A percentile compares a stretch with the other conserved stretches of the same genome.
Evolutionary conservation across 1,140 invertebrate genomes (phyloP).

Genomic region (Platorchestia sp.): DNA sequence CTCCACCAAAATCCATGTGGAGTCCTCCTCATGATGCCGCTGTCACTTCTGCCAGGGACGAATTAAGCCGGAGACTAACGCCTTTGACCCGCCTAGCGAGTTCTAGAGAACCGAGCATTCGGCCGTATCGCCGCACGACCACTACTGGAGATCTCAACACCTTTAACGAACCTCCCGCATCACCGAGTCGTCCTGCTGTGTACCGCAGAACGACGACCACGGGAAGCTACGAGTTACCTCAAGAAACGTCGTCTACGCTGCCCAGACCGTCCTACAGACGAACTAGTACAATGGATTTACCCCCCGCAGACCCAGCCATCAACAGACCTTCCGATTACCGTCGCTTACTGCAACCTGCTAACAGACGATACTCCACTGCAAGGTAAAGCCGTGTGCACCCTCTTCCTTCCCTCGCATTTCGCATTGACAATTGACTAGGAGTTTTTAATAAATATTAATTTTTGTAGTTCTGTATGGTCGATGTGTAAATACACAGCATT

Average conservation of each 20-base stretch:
- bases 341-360: constrained; percentile 59
- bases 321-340: constrained; percentile 64
- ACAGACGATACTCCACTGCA: constrained; percentile 62
- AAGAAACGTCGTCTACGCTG: constrained; percentile 41
- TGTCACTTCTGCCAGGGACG: constrained; percentile 62
- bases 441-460: background rate
- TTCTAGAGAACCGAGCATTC: constrained; percentile 55
- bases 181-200: constrained; percentile 2
- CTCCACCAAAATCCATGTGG: constrained; percentile 44
- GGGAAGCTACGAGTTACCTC: constrained; percentile 32
- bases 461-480: background rate
- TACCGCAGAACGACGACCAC: constrained; percentile 22
- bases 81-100: constrained; percentile 65
- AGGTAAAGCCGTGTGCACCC: constrained; percentile 57
- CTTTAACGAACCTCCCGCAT: background rate
- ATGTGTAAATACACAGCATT: background rate
- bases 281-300: constrained; percentile 66
- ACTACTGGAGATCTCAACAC: constrained; percentile 59
- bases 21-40: constrained; percentile 59
- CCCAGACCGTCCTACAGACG: constrained; percentile 59
- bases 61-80: constrained; percentile 64
- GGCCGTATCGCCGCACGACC: constrained; percentile 63
- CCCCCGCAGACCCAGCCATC: constrained; percentile 61
- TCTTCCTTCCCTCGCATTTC: background rate
- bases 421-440: background rate